phyloP scores from a whole-genome alignment of 2,888 invertebrate genomes.

The Acleris cristana region DNA sequence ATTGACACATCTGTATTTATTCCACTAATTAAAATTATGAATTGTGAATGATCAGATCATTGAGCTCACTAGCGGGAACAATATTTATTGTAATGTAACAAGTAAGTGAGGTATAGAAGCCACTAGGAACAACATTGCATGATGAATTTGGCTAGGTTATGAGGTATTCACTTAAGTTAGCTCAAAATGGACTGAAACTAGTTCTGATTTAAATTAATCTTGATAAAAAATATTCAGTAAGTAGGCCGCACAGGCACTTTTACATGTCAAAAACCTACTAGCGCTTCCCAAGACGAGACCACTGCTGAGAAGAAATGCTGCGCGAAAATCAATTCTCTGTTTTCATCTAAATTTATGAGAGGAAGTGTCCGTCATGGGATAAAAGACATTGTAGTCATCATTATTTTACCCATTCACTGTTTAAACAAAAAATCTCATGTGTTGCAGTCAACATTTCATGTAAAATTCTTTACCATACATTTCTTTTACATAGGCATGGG shows the following conservation, averaged over 20 bases:
- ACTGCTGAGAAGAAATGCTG: too few relatives aligned
- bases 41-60: slow-evolving; percentile 34
- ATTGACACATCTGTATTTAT: not conserved
- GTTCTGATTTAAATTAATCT: slow-evolving; percentile 23
- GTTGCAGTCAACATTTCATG: too few relatives aligned
- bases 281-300: too few relatives aligned
- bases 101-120: slow-evolving; percentile 27
- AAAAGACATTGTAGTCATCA: too few relatives aligned
- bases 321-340: too few relatives aligned
- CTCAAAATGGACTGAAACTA: slow-evolving; percentile 6
- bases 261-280: too few relatives aligned
- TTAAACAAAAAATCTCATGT: too few relatives aligned
- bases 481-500: too few relatives aligned
- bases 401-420: too few relatives aligned
- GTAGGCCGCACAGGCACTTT: too few relatives aligned
- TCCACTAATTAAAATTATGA: slow-evolving; percentile 16
- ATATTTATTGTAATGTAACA: slow-evolving; percentile 43
- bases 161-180: slow-evolving; percentile 13
- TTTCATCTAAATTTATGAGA: not conserved
- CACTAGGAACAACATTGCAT: slow-evolving; percentile 24
- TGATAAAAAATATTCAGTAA: not conserved
- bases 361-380: not conserved
- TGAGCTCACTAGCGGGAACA: slow-evolving; percentile 73
- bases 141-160: slow-evolving; percentile 26
- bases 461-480: too few relatives aligned